Evolutionary conservation across 2,113 vertebrate genomes (phyloP).

Genomic region (Rhinogobius similis): DNA sequence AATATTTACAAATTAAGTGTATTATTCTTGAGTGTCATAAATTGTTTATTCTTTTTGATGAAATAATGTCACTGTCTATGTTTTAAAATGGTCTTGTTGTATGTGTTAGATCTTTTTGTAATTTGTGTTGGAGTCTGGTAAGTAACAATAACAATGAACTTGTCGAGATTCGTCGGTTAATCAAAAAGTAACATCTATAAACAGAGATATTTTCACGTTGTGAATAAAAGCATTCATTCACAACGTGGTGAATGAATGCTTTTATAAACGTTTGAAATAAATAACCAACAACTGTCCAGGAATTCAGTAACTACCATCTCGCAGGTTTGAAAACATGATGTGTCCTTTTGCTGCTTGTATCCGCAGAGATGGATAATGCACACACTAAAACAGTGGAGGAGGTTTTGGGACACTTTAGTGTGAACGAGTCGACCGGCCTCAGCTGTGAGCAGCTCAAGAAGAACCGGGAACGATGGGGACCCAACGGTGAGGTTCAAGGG

Average conservation of each 20-base stretch:
- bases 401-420: slow-evolving; percentile 74
- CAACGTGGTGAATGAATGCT: background rate
- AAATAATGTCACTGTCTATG: too few species aligned
- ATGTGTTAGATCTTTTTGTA: too few species aligned
- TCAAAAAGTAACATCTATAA: too few species aligned
- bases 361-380: slow-evolving; percentile 80
- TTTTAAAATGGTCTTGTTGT: too few species aligned
- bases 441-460: slow-evolving; percentile 81
- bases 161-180: too few species aligned
- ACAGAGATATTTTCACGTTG: too few species aligned
- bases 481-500: slow-evolving; percentile 69
- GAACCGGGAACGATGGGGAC: slow-evolving; percentile 77
- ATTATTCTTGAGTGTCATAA: too few species aligned
- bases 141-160: too few species aligned
- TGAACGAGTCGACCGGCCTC: slow-evolving; percentile 81
- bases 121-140: too few species aligned
- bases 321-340: background rate
- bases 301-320: background rate
- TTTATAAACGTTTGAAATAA: background rate
- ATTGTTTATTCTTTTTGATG: too few species aligned
- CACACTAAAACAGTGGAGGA: slow-evolving; percentile 84
- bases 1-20: too few species aligned
- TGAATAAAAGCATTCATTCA: too few species aligned
- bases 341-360: background rate
- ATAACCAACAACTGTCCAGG: background rate